Evolutionary conservation across 2,113 vertebrate genomes (phyloP).

Genomic region (Python bivittatus): DNA sequence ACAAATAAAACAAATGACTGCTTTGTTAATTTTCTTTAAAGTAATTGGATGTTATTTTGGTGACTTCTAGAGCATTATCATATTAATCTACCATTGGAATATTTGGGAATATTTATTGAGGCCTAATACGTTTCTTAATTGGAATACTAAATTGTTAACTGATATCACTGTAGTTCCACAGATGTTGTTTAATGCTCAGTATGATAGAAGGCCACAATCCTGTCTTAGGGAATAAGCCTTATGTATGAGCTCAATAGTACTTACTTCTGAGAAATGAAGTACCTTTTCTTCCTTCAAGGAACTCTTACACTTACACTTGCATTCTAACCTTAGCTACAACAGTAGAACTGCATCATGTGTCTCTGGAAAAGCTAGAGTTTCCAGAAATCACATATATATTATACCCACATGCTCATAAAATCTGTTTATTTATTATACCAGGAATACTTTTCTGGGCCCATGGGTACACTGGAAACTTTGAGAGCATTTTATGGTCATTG

Average conservation of each 20-base stretch:
- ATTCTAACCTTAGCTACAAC: neutral
- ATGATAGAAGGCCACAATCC: neutral
- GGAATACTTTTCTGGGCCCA: neutral
- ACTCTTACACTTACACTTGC: neutral
- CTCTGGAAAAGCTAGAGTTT: neutral
- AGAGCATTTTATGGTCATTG: neutral
- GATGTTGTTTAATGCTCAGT: neutral
- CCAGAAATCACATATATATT: neutral
- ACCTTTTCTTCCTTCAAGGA: neutral
- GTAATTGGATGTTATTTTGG: conserved; percentile 6
- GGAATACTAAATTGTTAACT: neutral
- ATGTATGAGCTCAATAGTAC: neutral
- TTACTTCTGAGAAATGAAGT: neutral
- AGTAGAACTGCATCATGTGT: neutral
- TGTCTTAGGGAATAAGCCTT: neutral
- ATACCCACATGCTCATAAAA: neutral
- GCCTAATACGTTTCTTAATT: conserved; percentile 5
- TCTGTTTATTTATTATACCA: neutral
- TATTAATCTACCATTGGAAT: neutral
- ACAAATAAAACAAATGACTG: conserved; percentile 24
- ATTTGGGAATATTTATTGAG: neutral
- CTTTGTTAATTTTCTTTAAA: conserved; percentile 11
- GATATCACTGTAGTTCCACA: neutral
- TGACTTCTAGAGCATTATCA: neutral
- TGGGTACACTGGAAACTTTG: neutral